A percentile compares a stretch with the other conserved stretches of the same genome.
Evolutionary conservation across 2,797 vertebrate species (phyloP).

Genomic region (Galaxias olidus): DNA sequence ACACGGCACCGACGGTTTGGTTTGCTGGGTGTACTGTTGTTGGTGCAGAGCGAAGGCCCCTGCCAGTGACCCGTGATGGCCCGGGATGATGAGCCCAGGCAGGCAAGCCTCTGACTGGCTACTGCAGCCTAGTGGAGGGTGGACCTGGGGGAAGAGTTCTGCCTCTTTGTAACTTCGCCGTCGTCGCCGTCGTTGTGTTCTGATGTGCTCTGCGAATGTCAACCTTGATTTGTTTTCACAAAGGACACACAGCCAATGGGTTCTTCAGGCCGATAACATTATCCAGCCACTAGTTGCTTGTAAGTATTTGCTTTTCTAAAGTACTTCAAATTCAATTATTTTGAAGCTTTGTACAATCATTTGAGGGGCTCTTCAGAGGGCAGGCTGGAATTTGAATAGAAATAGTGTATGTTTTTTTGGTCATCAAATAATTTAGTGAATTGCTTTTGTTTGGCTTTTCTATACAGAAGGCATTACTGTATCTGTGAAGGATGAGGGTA

Average conservation of each 20-base stretch:
- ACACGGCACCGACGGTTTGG: constrained; percentile 43
- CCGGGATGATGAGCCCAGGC: constrained; percentile 40
- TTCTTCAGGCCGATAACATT: too few species aligned
- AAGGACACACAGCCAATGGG: too few species aligned
- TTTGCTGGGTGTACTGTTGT: constrained; percentile 32
- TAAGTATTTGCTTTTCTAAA: neutral
- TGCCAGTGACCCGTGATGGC: constrained; percentile 33
- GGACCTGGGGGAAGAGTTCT: constrained; percentile 5
- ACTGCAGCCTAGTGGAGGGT: neutral
- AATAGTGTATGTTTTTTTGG: neutral
- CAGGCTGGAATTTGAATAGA: too few species aligned
- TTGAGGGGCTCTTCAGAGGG: neutral
- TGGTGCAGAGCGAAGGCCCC: constrained; percentile 39
- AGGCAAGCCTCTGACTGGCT: constrained; percentile 17
- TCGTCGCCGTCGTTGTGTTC: constrained; percentile 42
- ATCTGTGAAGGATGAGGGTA: constrained; percentile 2
- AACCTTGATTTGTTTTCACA: constrained; percentile 11
- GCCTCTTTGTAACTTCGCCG: constrained; percentile 28
- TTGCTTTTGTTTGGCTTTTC: neutral
- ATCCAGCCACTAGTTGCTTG: too few species aligned
- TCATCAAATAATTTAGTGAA: constrained; percentile 1
- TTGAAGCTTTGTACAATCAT: neutral
- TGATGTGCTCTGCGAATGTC: constrained; percentile 28
- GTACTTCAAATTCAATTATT: constrained; percentile 7
- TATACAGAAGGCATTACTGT: too few species aligned